Evolutionary conservation across 2,113 vertebrate genomes (phyloP), one percentile per base, ranked within the genome.

Genomic region (Callorhinus ursinus): DNA sequence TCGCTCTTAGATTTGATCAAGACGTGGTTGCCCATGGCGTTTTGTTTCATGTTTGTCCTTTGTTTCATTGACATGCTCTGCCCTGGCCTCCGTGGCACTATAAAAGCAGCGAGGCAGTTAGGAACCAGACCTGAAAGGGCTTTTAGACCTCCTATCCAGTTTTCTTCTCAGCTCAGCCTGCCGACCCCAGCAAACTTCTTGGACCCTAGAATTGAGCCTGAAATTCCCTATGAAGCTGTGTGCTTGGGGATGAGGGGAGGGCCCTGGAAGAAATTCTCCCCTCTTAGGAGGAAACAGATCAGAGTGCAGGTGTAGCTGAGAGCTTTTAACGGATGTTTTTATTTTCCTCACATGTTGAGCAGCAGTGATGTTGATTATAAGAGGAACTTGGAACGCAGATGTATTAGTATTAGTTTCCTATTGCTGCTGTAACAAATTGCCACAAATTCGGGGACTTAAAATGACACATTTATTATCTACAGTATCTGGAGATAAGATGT

Each of bases 41-140:
- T 98, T 14, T 88, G 85, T 97, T 98, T 98, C 92, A 93, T 97
- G 86, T 96, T 84, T 96, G 51, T 5, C 36, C 86, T 97, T 59
- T 97, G 97, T 97, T 98, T 96, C 86, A 33, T 89, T 88, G 95
- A 92, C 67, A 4, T 67, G 80, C 86, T 98, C 12, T 6, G 74
- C 95, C 93, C 85, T 93, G 81, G 92, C 10, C 90, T 12, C 26
- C 46, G 59, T 87, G 97, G 85, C 51, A 88, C 91, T 95, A 26
- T 92, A 59, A 93, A 96, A 85, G 71, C 93, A 93, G 93, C 49
- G n/a, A 57, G 49, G 83, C 95, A 39, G 76, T 53, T 61, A 82
- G 93, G 57, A 81, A 18, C 51, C 71, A 92, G 96, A 79, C 89
- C 67, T 72, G 26, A 71, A 88, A 55, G 18, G 39, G 63, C 69